Evolutionary conservation across 2,113 vertebrate species (phyloP).

Genomic region (Hippocampus zosterae): DNA sequence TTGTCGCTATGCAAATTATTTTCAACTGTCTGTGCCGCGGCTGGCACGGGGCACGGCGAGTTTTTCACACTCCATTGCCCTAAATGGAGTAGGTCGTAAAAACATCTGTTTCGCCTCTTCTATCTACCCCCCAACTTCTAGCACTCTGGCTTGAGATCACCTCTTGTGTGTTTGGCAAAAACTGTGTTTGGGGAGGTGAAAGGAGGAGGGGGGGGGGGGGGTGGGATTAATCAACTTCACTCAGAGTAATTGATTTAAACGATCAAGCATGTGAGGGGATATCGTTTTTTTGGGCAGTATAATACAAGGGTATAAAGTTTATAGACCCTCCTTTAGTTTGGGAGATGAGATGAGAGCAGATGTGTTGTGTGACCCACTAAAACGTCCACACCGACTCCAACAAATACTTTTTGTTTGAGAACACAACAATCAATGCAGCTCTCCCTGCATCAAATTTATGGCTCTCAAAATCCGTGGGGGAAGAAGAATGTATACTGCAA

Average conservation of each 20-base stretch:
- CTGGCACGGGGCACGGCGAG: conserved; percentile 6
- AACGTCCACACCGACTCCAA: conserved; percentile 10
- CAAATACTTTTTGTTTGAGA: conserved; percentile 33
- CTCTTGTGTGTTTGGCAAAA: conserved; percentile 2
- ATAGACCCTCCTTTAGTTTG: conserved; percentile 28
- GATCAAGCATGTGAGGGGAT: not conserved
- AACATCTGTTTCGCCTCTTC: conserved; percentile 44
- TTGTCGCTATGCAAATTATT: conserved; percentile 19
- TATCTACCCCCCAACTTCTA: conserved; percentile 16
- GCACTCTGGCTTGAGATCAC: conserved; percentile 21
- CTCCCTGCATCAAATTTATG: conserved; percentile 25
- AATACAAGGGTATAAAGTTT: not conserved
- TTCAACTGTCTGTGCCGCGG: conserved; percentile 19
- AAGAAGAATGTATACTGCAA: conserved; percentile 30
- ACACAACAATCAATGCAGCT: conserved; percentile 16
- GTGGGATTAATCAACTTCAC: not conserved
- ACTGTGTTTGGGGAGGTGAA: too few species aligned
- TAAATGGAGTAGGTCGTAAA: conserved; percentile 42
- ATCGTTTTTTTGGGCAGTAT: not conserved
- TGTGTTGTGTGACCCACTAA: conserved; percentile 27
- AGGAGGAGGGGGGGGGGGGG: too few species aligned
- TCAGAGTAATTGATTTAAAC: conserved; percentile 7
- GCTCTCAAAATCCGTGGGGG: conserved; percentile 29
- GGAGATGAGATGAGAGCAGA: conserved; percentile 5
- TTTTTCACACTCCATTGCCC: conserved; percentile 48